Percentiles rank a stretch among this genome's conserved stretches.
phyloP scores from a whole-genome alignment of 2,113 vertebrate species.

The Marmota monax region DNA sequence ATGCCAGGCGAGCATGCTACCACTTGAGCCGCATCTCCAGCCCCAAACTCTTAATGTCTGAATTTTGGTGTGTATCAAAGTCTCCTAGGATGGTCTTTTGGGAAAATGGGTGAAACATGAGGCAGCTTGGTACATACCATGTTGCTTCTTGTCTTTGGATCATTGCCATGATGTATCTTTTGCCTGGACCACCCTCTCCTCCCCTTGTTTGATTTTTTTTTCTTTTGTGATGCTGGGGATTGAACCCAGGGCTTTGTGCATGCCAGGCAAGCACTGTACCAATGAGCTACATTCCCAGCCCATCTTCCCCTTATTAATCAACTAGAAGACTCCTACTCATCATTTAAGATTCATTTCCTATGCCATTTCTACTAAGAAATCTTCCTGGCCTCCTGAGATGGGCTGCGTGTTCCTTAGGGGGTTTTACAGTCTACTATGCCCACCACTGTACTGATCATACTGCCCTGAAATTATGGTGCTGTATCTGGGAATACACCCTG shows the following conservation, averaged over 20 bases:
- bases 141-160: neutral
- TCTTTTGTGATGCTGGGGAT: no score
- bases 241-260: no score
- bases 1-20: no score
- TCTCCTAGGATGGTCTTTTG: neutral
- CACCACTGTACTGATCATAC: neutral
- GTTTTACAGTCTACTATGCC: neutral
- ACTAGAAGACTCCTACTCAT: neutral
- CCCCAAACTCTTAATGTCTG: neutral
- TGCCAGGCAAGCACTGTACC: no score
- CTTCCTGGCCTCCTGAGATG: neutral
- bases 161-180: slow-evolving; percentile 1
- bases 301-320: neutral
- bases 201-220: neutral
- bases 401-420: neutral
- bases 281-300: no score
- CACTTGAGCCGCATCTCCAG: no score
- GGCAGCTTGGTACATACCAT: neutral
- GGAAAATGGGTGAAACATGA: neutral
- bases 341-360: slow-evolving; percentile 50
- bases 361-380: slow-evolving; percentile 43
- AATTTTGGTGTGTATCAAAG: neutral
- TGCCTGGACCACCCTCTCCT: slow-evolving; percentile 17
- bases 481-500: slow-evolving; percentile 14
- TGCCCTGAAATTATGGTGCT: neutral